Percentiles rank a stretch among this genome's conserved stretches.
Evolutionary conservation across 2,113 vertebrate species (phyloP).

Genomic region (Silurus meridionalis): DNA sequence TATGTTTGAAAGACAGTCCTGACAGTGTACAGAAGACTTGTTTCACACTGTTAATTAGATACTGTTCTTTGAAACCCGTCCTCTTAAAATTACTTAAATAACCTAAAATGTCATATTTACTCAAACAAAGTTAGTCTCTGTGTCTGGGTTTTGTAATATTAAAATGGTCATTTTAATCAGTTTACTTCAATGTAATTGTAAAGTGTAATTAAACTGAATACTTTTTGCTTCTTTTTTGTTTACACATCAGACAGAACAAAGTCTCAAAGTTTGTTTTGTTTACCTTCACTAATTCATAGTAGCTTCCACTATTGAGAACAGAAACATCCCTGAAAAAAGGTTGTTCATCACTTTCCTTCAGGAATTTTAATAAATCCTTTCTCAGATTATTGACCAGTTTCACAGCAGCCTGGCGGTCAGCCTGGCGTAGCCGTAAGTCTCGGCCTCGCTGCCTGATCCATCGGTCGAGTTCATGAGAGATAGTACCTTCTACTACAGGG

Average conservation of each 20-base stretch:
- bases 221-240: not conserved
- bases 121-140: no score
- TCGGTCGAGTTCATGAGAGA: constrained; percentile 40
- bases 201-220: not conserved
- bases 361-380: constrained; percentile 60
- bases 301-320: constrained; percentile 65
- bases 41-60: not conserved
- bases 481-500: not conserved
- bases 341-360: constrained; percentile 56
- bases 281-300: constrained; percentile 70
- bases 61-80: not conserved
- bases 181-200: not conserved
- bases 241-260: not conserved
- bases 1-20: not conserved
- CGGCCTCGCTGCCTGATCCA: constrained; percentile 52
- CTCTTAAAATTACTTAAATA: not conserved
- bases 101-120: not conserved
- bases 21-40: not conserved
- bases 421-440: constrained; percentile 48
- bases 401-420: constrained; percentile 52
- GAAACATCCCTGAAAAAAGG: constrained; percentile 56
- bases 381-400: constrained; percentile 65
- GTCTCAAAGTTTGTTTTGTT: not conserved
- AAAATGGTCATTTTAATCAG: not conserved
- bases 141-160: not conserved